Percentiles rank a stretch among this genome's conserved stretches.
These are phyloP conservation scores for Ptycholaimellus sp. DNA, from an alignment of 2,888 invertebrate species.

Conservation along the genomic window DNA sequence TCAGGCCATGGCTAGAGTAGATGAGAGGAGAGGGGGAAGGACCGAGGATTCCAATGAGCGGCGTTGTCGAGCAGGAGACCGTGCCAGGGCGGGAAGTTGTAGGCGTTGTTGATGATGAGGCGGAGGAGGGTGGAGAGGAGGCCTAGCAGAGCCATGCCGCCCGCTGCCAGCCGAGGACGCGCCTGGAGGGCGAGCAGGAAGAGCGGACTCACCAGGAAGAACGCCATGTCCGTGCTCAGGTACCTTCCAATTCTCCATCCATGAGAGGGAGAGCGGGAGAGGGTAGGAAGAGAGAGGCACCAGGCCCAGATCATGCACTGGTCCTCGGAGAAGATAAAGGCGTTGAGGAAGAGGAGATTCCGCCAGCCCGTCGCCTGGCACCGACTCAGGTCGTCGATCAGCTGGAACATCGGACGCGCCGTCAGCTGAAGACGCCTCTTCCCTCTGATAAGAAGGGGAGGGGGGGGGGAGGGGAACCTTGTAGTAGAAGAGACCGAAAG, in stretches of 20 bases:
- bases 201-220: conserved; percentile 21
- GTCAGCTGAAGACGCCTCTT: not conserved
- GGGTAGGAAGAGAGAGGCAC: conserved; percentile 3
- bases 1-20: not conserved
- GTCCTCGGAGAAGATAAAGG: conserved; percentile 13
- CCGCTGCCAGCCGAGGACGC: conserved; percentile 5
- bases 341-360: conserved; percentile 15
- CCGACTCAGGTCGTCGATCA: conserved; percentile 22
- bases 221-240: conserved; percentile 25
- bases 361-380: conserved; percentile 21
- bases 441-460: not conserved
- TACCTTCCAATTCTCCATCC: conserved; percentile 10
- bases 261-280: not conserved
- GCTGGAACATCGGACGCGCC: conserved; percentile 21
- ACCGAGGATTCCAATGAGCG: not conserved
- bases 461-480: no score
- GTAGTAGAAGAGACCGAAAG: conserved; percentile 5
- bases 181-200: conserved; percentile 18
- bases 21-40: not conserved
- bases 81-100: conserved; percentile 23
- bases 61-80: conserved; percentile 9
- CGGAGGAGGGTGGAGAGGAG: conserved; percentile 14
- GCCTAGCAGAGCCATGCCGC: conserved; percentile 8
- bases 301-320: conserved; percentile 25
- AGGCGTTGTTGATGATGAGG: conserved; percentile 13